Evolutionary conservation across 2,888 invertebrate genomes (phyloP), one percentile per base, ranked within the genome.

Genomic region (Eilema depressum): DNA sequence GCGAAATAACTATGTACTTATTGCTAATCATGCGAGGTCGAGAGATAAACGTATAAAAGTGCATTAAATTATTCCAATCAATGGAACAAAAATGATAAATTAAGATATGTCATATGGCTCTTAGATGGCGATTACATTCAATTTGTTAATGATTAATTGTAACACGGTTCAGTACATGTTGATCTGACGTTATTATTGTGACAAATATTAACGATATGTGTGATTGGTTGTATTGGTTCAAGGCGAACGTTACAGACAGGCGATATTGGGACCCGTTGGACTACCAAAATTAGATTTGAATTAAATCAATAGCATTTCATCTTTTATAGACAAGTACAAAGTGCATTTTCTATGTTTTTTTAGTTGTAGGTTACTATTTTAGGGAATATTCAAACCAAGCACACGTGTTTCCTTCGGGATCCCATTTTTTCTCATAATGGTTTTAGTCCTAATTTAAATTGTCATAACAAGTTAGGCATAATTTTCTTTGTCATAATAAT

Each of bases 11-110:
- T 66, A 14, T 23, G 59, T 68, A 73, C 33, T 56, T 70, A 77
- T 75, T 78, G 75, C 75, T 78, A 80, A 81, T 81, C 70, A 69
- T 57, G 67, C 82, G 73, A 82, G 82, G 82, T 78, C 82, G 74
- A 72, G 71, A 71, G 70, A 80, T 73, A 80, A 69, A 82, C 81
- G 74, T 80, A 78, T 82, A 75, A 80, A 83, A 80, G 79, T 80
- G 81, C 82, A 85, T 86, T 79, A 79, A 86, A 87, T 86, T 84
- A 85, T 88, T 87, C 85, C 86, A 77, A 85, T 83, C 85, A 86
- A 88, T 86, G 84, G 85, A 84, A 84, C 86, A 85, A 84, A 85
- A 83, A 83, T 82, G 88, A 89, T 88, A 84, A 84, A 87, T 88
- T 86, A 82, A 81, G 87, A 87, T 86, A 83, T 84, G 86, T 86